Base-by-base conservation (phyloP, 2,797 vertebrate genomes). In the Microctenopoma lineatum region DNA sequence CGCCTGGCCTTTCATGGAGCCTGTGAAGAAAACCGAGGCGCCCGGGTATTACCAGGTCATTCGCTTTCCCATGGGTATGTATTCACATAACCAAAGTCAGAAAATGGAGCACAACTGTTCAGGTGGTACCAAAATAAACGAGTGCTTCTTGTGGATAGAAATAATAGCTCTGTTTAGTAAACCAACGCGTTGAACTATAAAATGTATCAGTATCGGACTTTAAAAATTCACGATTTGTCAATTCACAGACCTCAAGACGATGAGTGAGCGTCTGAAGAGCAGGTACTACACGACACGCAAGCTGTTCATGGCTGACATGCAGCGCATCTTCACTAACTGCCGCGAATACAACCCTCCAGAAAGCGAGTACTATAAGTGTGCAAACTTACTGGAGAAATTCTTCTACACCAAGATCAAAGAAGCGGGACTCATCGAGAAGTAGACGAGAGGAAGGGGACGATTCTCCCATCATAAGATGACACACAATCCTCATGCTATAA, bases 391-490 rank as follows among this genome's bases (percentile, higher is more conserved):
- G 92, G 98, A 99, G 93, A 99, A 99, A 76, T 99, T 98, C 93
- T 99, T 99, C 95, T 99, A 99, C 93, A 97, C 95, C 84, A 99
- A 99, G 95, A 98, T 99, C 91, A 99, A 99, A 91, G 98, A 99
- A 93, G 96, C 96, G 2, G 97, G 97, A 67, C 94, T 99, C 87
- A 97, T 98, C 59, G 96, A 98, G 83, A 99, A 99, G 89, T 98
- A 93, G 73, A 70, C 0, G 41, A 56, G 26, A 21, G 65, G 51
- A 46, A 26, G 36, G 21, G n/a, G 29, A 44, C 0, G 52, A 27
- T 59, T 47, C 59, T 59, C 46, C 44, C 27, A 36, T 51, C 13
- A 8, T 55, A 77, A 34, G 46, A 70, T 55, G 53, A 69, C 48
- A 29, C 34, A 34, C 29, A 7, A 55, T 48, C 65, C 48, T 50